phyloP scores from a whole-genome alignment of 2,888 invertebrate genomes.

The Neoaliturus tenellus region DNA sequence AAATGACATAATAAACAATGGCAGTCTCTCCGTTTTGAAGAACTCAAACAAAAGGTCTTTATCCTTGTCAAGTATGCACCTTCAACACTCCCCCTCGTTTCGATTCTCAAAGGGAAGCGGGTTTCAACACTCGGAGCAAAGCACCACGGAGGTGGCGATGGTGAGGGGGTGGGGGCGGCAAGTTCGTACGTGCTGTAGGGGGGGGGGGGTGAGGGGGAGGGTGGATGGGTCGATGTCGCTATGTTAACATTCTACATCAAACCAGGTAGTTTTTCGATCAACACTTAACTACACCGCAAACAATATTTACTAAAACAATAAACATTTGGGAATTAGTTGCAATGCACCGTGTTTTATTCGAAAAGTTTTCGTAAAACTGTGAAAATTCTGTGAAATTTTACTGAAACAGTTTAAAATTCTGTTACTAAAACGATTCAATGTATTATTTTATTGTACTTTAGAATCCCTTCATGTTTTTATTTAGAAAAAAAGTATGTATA shows the following conservation, averaged over 20 bases:
- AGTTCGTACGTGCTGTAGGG: background rate
- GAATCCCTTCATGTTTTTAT: too few species aligned
- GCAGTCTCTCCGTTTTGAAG: background rate
- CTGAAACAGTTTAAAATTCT: too few species aligned
- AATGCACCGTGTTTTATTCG: too few species aligned
- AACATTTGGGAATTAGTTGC: too few species aligned
- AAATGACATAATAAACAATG: too few species aligned
- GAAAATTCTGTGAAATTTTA: too few species aligned
- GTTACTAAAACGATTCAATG: too few species aligned
- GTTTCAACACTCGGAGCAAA: background rate
- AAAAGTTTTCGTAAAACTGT: too few species aligned
- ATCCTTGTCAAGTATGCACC: background rate
- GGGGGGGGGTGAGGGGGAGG: background rate
- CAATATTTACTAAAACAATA: background rate
- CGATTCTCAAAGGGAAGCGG: background rate
- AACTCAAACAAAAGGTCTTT: background rate
- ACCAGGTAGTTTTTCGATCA: conserved; percentile 11
- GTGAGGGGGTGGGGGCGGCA: background rate
- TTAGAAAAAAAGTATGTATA: too few species aligned
- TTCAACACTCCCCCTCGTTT: background rate
- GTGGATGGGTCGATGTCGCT: conserved; percentile 10
- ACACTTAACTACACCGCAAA: background rate
- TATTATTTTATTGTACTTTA: too few species aligned
- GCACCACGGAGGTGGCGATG: background rate
- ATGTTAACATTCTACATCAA: conserved; percentile 12